phyloP scores from a whole-genome alignment of 2,797 vertebrate species.

The Poecilia picta region DNA sequence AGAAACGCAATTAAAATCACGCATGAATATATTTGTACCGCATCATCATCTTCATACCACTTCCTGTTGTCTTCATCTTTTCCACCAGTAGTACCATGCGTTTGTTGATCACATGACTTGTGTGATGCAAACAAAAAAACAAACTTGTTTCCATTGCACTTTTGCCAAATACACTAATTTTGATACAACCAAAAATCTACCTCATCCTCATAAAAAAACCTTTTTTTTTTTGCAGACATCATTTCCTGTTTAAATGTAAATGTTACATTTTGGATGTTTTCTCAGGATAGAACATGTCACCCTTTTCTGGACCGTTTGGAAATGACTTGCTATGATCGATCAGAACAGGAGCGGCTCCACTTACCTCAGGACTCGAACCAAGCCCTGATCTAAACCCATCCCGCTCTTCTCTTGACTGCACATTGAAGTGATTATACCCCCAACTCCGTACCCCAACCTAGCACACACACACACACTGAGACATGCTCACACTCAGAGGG shows the following conservation, averaged over 20 bases:
- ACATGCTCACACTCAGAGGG: conserved; percentile 87
- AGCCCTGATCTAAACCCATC: conserved; percentile 53
- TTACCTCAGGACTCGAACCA: conserved; percentile 50
- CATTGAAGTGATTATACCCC: conserved; percentile 88
- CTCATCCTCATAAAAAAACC: background rate
- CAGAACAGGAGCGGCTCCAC: conserved; percentile 8
- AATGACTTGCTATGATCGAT: background rate
- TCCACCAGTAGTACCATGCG: too few species aligned
- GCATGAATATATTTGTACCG: too few species aligned
- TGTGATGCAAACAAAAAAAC: too few species aligned
- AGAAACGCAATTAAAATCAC: too few species aligned
- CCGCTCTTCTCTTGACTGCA: conserved; percentile 56
- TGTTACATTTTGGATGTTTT: background rate
- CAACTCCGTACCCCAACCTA: conserved; percentile 57
- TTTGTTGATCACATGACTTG: too few species aligned
- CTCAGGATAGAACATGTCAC: background rate
- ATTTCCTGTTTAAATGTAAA: background rate
- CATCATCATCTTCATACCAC: too few species aligned
- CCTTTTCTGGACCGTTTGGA: background rate
- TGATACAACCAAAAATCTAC: too few species aligned
- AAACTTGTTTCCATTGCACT: too few species aligned
- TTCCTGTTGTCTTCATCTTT: too few species aligned
- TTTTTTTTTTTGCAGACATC: too few species aligned
- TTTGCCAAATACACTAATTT: too few species aligned
- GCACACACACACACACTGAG: conserved; percentile 20